phyloP scores from a whole-genome alignment of 92 coral and sea anemone genomes.

The Hydrozoanthus gracilis region DNA sequence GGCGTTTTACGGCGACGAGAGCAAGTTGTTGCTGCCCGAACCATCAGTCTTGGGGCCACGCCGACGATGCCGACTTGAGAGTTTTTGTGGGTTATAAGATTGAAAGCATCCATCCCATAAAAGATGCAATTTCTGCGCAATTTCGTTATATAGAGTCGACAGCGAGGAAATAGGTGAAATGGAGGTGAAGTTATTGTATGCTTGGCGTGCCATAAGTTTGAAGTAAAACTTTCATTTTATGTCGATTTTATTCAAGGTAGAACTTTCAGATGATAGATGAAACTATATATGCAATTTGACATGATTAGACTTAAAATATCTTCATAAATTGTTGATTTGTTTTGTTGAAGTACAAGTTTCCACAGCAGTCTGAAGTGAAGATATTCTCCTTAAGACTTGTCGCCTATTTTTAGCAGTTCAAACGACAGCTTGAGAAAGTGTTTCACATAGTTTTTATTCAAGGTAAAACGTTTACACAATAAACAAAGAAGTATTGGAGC shows the following conservation, averaged over 20 bases:
- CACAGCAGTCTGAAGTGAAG: not conserved
- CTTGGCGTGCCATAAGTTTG: not conserved
- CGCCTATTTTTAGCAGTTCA: not conserved
- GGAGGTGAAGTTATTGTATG: not conserved
- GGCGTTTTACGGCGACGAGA: no score
- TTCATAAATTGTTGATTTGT: not conserved
- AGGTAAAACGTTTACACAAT: not conserved
- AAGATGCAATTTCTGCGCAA: not conserved
- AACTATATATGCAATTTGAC: not conserved
- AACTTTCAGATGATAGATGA: slow-evolving; percentile 1
- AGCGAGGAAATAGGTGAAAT: not conserved
- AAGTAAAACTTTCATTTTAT: not conserved
- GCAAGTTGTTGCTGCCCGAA: no score
- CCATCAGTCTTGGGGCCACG: no score
- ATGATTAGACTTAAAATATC: not conserved
- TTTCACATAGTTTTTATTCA: not conserved
- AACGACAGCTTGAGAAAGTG: not conserved
- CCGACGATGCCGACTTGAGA: no score
- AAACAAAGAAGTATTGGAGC: slow-evolving; percentile 2
- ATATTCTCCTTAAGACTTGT: not conserved
- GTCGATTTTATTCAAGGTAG: slow-evolving; percentile 13
- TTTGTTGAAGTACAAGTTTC: slow-evolving; percentile 9
- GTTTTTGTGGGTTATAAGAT: slow-evolving; percentile 4
- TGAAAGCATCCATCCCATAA: slow-evolving; percentile 47
- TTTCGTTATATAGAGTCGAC: not conserved